Evolutionary conservation across 2,888 invertebrate genomes (phyloP), one percentile per base, ranked within the genome.

Genomic region (Protophormia terraenovae): DNA sequence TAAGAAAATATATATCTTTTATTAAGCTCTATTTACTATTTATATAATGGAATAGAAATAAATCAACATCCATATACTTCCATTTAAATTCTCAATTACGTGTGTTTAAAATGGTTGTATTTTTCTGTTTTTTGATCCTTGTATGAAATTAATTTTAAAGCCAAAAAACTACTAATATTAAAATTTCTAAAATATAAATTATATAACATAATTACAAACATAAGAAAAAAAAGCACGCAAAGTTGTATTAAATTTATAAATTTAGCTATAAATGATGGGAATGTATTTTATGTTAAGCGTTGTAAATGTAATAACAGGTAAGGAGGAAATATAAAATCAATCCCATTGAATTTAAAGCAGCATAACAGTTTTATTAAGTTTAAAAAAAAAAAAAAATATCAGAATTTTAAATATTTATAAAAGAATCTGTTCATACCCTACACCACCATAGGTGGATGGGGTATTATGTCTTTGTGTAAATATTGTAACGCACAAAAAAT

Each of bases 121-220:
- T 27, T 22, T 19, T 19, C 2, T 2, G 0, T 50, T 22, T 22
- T 16, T 35, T 35, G 7, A 41, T 16, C 62, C 38, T 64, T 58
- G 4, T 53, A 24, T 8, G 22, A 50, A 69, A 38, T 53, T 5
- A 24, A 53, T 50, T 35, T 22, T 8, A 32, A 32, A 69, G 32
- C 12, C 0, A 35, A 5, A 22, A 60, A 73, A 22, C 45, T 22
- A 45, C 32, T 60, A 73, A 7, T 55, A 32, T 60, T 32, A 35
- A 60, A 58, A 38, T 53, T 29, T 22, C 29, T 8, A 22, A 58
- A 38, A 67, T 53, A 58, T 69, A 60, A 78, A 62, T 69, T 35
- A 69, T 60, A 69, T 60, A 50, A 60, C 69, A 60, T 50, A 60
- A 62, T 75, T 75, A 75, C 32, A 60, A 45, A 27, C 35, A 24